Conservation (phyloP, 64 coral and sea anemone genomes). For the Montipora cactus region DNA sequence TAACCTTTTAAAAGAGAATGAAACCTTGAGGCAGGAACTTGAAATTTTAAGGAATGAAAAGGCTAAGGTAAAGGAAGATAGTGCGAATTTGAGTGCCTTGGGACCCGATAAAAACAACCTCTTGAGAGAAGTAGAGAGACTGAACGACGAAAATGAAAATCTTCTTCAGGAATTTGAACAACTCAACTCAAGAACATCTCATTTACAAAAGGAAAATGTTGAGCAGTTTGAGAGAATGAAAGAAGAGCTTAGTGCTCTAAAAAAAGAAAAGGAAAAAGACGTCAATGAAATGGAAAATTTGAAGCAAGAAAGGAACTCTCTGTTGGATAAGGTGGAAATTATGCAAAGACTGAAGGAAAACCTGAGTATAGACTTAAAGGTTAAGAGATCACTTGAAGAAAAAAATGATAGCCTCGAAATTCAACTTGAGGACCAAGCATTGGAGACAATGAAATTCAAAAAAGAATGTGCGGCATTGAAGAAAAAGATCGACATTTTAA, state of each 20-base stretch:
- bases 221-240: not conserved
- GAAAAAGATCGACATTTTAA: slow-evolving; percentile 12
- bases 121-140: not conserved
- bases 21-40: not conserved
- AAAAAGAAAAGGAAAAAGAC: not conserved
- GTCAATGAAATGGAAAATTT: slow-evolving; percentile 1
- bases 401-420: slow-evolving; percentile 7
- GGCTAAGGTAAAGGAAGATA: not conserved
- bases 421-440: slow-evolving; percentile 13
- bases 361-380: not conserved
- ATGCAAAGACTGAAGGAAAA: not conserved
- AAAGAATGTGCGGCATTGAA: slow-evolving; percentile 13
- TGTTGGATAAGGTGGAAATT: slow-evolving; percentile 41
- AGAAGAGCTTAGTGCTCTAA: not conserved
- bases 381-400: not conserved
- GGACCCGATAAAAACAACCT: not conserved
- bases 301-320: slow-evolving; percentile 42
- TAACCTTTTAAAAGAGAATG: not conserved
- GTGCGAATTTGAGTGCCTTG: not conserved
- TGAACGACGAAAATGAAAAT: slow-evolving; percentile 6
- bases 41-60: not conserved
- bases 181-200: not conserved
- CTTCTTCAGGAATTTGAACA: not conserved
- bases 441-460: slow-evolving; percentile 29
- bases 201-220: not conserved